Base-by-base conservation (phyloP, 2,113 vertebrate species). In the Eurystomus gularis region DNA sequence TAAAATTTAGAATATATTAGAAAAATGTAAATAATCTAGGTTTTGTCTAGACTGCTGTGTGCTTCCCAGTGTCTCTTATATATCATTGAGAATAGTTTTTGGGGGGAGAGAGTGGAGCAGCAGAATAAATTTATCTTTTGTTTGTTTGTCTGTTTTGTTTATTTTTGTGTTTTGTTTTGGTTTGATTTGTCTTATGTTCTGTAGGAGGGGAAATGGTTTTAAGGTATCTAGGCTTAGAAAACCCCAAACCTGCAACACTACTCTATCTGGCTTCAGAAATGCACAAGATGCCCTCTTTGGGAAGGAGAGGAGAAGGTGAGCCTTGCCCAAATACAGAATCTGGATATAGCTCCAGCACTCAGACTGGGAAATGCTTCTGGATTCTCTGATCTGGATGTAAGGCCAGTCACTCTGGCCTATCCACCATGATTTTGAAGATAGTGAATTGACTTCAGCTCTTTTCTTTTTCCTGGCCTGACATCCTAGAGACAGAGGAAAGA, bases 191-290 rank as follows among this genome's bases (percentile, higher is more conserved):
- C 7, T 66, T 68, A n/a, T 62, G 3, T 71, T 61, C 24, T 40
- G 10, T 49, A 46, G 17, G 11, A 73, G 5, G 6, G 3, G n/a
- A 83, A 66, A 57, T 10, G 3, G 0, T 49, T 96, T 83, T 88
- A 66, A 64, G 10, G 17, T 81, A 65, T 39, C 11, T 61, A 57
- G 40, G 20, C 33, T 86, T 46, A 48, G 20, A 73, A 70, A 77
- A 26, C 3, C 9, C 13, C 37, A 70, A 24, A 42, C 15, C 6
- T 82, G 13, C 14, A 68, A 20, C 10, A 69, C 18, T 0, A 0
- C 24, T 58, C 5, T 62, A 0, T 88, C 10, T 48, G 76, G 33
- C 29, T 94, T 69, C 28, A 83, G 44, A 77, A 83, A 77, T 35
- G 17, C 26, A 57, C 8, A 46, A 51, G 35, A 20, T n/a, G 7